Percentiles rank a stretch among this genome's conserved stretches.
Conservation (phyloP, 2,888 invertebrate genomes). For the Himalopsyche tibetana region DNA sequence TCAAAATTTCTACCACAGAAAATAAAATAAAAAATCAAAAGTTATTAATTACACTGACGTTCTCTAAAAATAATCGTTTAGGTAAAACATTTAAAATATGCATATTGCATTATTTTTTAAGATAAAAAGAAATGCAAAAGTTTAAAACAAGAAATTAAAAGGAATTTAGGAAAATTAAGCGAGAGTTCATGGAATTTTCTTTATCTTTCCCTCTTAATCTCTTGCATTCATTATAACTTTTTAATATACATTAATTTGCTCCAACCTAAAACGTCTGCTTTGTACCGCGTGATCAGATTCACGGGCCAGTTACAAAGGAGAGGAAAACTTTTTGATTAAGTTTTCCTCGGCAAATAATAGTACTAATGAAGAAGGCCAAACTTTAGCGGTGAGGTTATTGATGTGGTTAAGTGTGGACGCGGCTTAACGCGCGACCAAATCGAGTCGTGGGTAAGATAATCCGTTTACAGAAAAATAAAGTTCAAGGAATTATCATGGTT, state of each 20-base stretch:
- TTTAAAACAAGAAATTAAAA: neutral
- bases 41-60: too few relatives aligned
- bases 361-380: neutral
- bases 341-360: neutral
- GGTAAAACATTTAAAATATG: too few relatives aligned
- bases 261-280: neutral
- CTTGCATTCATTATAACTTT: neutral
- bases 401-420: neutral
- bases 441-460: slow-evolving; percentile 25
- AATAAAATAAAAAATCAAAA: too few relatives aligned
- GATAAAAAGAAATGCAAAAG: too few relatives aligned
- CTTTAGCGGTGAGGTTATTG: neutral
- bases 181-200: neutral
- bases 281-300: slow-evolving; percentile 5
- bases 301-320: neutral
- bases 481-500: slow-evolving; percentile 1
- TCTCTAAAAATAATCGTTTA: too few relatives aligned
- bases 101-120: too few relatives aligned
- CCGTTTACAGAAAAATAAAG: slow-evolving; percentile 26
- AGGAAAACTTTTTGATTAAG: slow-evolving; percentile 18
- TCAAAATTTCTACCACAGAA: too few relatives aligned
- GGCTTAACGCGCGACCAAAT: neutral
- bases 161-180: neutral
- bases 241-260: neutral
- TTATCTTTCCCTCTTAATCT: neutral